Percentiles rank a stretch among this genome's conserved stretches.
phyloP scores from a whole-genome alignment of 2,888 invertebrate genomes.

The Slavum lentiscoides region DNA sequence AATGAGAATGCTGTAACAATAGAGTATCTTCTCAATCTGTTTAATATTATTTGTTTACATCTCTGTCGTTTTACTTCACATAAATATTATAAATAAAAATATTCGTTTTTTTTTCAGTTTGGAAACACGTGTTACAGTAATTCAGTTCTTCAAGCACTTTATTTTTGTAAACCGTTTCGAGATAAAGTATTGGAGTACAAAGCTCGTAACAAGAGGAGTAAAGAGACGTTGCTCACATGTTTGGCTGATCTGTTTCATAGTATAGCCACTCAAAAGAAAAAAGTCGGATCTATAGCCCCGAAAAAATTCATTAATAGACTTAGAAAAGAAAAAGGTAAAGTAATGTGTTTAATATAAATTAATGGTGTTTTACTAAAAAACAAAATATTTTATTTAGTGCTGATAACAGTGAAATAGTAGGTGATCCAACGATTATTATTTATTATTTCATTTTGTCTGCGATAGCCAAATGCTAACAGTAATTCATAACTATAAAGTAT shows the following conservation, averaged over 20 bases:
- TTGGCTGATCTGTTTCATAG: slow-evolving; percentile 98
- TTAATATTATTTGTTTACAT: too few relatives aligned
- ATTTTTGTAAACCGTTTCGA: slow-evolving; percentile 98
- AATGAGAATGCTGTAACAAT: too few relatives aligned
- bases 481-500: too few relatives aligned
- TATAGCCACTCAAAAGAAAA: slow-evolving; percentile 99
- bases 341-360: not conserved
- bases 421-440: too few relatives aligned
- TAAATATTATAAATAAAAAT: not conserved
- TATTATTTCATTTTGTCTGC: too few relatives aligned
- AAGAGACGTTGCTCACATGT: slow-evolving; percentile 96
- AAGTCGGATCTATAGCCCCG: slow-evolving; percentile 98
- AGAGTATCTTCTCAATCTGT: too few relatives aligned
- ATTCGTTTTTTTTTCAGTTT: slow-evolving; percentile 71
- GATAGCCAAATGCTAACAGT: too few relatives aligned
- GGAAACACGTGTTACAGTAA: slow-evolving; percentile 99
- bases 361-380: not conserved
- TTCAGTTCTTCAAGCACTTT: slow-evolving; percentile 97
- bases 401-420: too few relatives aligned
- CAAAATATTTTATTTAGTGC: not conserved
- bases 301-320: slow-evolving; percentile 98
- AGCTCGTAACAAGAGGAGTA: slow-evolving; percentile 90
- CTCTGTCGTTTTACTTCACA: too few relatives aligned
- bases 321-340: slow-evolving; percentile 94
- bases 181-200: slow-evolving; percentile 98